Evolutionary conservation across 2,888 invertebrate species (phyloP).

Genomic region (Eupithecia exiguata): DNA sequence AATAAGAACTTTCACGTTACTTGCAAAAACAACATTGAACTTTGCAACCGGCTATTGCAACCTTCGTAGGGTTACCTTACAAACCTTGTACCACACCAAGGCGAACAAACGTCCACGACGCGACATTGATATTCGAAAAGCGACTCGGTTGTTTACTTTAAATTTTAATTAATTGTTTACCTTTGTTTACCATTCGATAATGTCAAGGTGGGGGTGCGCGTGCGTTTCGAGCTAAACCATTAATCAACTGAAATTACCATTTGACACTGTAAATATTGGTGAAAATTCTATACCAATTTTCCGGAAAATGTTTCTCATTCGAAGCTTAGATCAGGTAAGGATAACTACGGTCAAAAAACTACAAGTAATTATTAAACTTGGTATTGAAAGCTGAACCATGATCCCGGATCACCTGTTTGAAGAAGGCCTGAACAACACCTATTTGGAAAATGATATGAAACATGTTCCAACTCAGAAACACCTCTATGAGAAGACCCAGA

Average conservation of each 20-base stretch:
- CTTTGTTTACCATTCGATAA: constrained; percentile 66
- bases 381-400: constrained; percentile 43
- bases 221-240: constrained; percentile 41
- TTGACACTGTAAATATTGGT: constrained; percentile 12
- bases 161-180: constrained; percentile 74
- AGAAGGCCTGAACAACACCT: constrained; percentile 69
- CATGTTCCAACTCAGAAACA: constrained; percentile 60
- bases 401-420: constrained; percentile 76
- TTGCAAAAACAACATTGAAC: neutral
- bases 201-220: constrained; percentile 52
- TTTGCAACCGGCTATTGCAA: neutral
- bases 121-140: constrained; percentile 69
- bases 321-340: neutral
- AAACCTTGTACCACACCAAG: neutral
- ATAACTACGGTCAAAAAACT: neutral
- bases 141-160: constrained; percentile 66
- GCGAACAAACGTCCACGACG: constrained; percentile 38
- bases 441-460: constrained; percentile 72
- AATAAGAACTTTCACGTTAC: neutral
- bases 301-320: neutral
- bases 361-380: neutral
- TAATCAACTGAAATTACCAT: constrained; percentile 42
- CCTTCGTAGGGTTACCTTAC: neutral
- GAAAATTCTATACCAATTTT: neutral
- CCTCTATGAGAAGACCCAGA: constrained; percentile 68